Conservation (phyloP, 2,888 invertebrate genomes). For the Cheilosia grossa region DNA sequence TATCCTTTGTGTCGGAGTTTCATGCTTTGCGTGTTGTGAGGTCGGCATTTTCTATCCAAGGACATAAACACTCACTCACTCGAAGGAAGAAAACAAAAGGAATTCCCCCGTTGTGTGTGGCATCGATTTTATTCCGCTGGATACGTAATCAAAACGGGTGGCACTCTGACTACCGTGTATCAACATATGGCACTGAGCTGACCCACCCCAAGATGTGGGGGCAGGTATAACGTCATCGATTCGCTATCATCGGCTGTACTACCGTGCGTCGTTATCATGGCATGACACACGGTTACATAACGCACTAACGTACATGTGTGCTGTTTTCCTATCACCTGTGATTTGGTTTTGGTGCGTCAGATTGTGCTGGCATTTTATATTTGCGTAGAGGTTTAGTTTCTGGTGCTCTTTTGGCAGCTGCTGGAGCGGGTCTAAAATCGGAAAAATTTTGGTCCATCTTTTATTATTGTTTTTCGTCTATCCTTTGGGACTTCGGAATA, state of each 20-base stretch:
- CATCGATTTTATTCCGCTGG: conserved; percentile 9
- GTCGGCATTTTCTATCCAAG: conserved; percentile 57
- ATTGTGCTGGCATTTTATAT: conserved; percentile 11
- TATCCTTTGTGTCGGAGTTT: conserved; percentile 7
- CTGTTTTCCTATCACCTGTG: conserved; percentile 42
- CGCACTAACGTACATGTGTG: conserved; percentile 19
- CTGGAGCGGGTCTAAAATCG: background rate
- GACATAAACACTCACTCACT: conserved; percentile 33
- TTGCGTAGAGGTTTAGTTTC: background rate
- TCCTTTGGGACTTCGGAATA: conserved; percentile 19
- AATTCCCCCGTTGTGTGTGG: conserved; percentile 7
- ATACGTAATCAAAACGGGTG: conserved; percentile 23
- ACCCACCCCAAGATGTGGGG: conserved; percentile 44
- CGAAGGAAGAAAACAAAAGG: conserved; percentile 12
- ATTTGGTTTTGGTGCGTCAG: conserved; percentile 34
- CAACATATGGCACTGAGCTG: conserved; percentile 6
- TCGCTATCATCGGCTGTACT: conserved; percentile 36
- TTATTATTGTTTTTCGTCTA: background rate
- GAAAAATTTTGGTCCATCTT: background rate
- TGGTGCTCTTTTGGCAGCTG: conserved; percentile 1
- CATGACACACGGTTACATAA: conserved; percentile 20
- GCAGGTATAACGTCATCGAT: conserved; percentile 57
- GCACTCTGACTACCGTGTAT: background rate
- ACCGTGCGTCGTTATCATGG: background rate
- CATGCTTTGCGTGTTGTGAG: conserved; percentile 47